Base-by-base conservation (phyloP, 2,113 vertebrate genomes). In the Arvicanthis niloticus region DNA sequence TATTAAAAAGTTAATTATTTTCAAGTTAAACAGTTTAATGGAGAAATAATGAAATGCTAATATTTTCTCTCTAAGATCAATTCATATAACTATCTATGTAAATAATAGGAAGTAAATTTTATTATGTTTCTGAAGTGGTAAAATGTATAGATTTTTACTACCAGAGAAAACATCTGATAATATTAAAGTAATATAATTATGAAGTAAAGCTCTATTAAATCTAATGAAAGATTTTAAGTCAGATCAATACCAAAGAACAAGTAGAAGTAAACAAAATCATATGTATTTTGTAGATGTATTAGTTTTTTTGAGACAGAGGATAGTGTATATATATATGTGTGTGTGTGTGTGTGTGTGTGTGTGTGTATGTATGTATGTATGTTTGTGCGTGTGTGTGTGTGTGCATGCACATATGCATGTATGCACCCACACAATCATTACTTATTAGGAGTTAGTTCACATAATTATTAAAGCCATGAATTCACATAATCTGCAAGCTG, bases 51-150 rank as follows among this genome's bases (percentile, higher is more conserved):
- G 10, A 96, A 93, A 81, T 92, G 60, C 1, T 24, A 89, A 22
- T 60, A 65, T 51, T 68, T 17, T 2, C 29, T 31, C 8, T 89
- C 10, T 80, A 89, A 89, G 24, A 16, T 68, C 1, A 7, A 56
- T 56, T 92, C 62, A 78, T 88, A 65, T 92, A 94, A 90, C 90
- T 92, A 29, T 13, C 90, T 92, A 29, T 13, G 78, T 53, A 93
- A 94, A 77, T 82, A 82, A 81, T 77, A 56, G 89, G 2, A 26
- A 31, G 8, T 89, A 17, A 91, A 51, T 82, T 42, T 58, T 88
- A 91, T 87, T 21, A 22, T 82, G 17, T 45, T 94, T 93, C 62
- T 56, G 58, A 84, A 84, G 26, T 84, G 90, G 4, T 85, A 75
- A 45, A 6, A 75, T 29, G 15, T 62, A 89, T 45, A 75, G 16